Evolutionary conservation across 2,113 vertebrate genomes (phyloP).

Genomic region (Panthera leo): DNA sequence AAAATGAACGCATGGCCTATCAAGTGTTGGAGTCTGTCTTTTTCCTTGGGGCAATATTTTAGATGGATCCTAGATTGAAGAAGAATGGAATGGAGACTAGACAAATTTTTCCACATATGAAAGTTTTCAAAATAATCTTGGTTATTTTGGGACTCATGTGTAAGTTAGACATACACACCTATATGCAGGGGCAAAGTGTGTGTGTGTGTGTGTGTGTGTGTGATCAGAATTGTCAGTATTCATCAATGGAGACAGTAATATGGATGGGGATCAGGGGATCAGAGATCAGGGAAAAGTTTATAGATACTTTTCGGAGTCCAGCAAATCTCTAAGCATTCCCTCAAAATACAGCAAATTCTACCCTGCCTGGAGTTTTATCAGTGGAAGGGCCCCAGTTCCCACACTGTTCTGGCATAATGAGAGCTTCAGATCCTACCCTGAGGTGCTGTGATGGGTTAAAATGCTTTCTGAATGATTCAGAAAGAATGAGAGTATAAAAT

Average conservation of each 20-base stretch:
- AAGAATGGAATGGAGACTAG: background rate
- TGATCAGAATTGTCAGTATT: background rate
- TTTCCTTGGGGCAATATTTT: background rate
- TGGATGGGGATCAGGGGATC: background rate
- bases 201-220: background rate
- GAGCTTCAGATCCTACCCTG: background rate
- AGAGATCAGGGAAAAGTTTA: background rate
- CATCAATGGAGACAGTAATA: background rate
- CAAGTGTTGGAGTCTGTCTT: background rate
- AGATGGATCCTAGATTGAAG: background rate
- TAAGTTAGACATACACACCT: background rate
- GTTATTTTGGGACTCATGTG: background rate
- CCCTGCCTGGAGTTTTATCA: background rate
- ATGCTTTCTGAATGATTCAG: background rate
- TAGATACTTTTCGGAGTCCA: background rate
- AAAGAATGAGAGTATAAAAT: background rate
- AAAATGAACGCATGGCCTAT: background rate
- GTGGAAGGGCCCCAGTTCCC: background rate
- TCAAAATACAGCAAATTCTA: background rate
- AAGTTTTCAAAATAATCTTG: background rate
- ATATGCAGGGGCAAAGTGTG: background rate
- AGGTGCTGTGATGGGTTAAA: background rate
- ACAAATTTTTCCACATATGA: background rate
- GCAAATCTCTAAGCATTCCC: background rate
- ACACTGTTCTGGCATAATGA: background rate